Evolutionary conservation across 1,140 invertebrate species (phyloP).

Genomic region (Bombus superbus): DNA sequence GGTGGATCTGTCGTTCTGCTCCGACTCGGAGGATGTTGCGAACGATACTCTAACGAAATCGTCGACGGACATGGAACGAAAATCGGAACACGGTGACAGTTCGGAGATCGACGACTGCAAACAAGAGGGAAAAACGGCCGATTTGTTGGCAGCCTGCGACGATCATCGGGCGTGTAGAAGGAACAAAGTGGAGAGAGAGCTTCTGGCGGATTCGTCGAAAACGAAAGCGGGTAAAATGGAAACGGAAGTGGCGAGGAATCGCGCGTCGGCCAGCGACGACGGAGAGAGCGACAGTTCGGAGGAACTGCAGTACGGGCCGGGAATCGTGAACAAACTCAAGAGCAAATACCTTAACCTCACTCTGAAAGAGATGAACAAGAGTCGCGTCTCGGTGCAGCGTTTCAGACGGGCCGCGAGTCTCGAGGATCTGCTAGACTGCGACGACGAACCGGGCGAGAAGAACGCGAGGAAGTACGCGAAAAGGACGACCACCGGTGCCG

Average conservation of each 20-base stretch:
- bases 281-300: slow-evolving; percentile 86
- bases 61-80: slow-evolving; percentile 47
- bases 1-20: slow-evolving; percentile 74
- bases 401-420: slow-evolving; percentile 91
- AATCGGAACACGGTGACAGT: slow-evolving; percentile 34
- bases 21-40: slow-evolving; percentile 75
- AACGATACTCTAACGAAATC: slow-evolving; percentile 62
- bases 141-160: slow-evolving; percentile 1
- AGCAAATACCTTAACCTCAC: slow-evolving; percentile 93
- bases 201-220: slow-evolving; percentile 37
- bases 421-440: slow-evolving; percentile 91
- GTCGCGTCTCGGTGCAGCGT: slow-evolving; percentile 85
- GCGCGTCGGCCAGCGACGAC: slow-evolving; percentile 64
- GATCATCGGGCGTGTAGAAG: slow-evolving; percentile 26
- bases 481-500: slow-evolving; percentile 51
- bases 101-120: slow-evolving; percentile 27
- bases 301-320: slow-evolving; percentile 94
- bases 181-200: slow-evolving; percentile 41
- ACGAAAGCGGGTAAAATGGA: slow-evolving; percentile 2
- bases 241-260: slow-evolving; percentile 30
- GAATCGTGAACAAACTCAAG: slow-evolving; percentile 93
- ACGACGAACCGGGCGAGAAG: slow-evolving; percentile 77
- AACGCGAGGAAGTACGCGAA: slow-evolving; percentile 70
- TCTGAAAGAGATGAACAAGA: slow-evolving; percentile 85
- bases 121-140: not conserved